Evolutionary conservation across 2,113 vertebrate genomes (phyloP), one percentile per base, ranked within the genome.

Genomic region (Syngnathus floridae): DNA sequence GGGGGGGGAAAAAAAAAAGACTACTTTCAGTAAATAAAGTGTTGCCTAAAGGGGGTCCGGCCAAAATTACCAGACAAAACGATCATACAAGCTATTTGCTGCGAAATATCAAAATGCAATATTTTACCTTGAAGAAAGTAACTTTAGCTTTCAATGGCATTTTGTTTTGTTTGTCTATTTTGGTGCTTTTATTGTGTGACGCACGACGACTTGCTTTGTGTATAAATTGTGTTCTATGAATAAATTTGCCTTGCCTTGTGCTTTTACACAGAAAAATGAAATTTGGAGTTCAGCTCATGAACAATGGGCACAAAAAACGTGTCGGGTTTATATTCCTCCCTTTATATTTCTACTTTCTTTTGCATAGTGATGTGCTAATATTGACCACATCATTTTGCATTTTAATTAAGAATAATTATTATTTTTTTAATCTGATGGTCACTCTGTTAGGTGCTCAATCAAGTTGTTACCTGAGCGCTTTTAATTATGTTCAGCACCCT

Each of bases 21-120:
- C 71, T 64, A 59, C 74, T 77, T 73, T 69, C 79, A 72, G 68
- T 66, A 77, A 74, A 74, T 60, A 74, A 37, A 64, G 58, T 66
- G 77, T 19, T 9, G 48, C 16, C 48, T 49, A 17, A 65, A 80
- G 71, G 48, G 16, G 17, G 60, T 41, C 56, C 45, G 52, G 21
- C 69, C 11, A 41, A 22, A 75, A 59, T 52, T 60, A 75, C 67
- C 70, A 65, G 21, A 52, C 12, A 62, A 69, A 78, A 64, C 66
- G 38, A 52, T 65, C 40, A 56, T 13, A 43, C 14, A 22, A 43
- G 14, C 40, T 22, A 6, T 11, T 7, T 26, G 7, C 7, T 26
- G 16, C 11, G 11, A 37, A 9, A 41, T 12, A 61, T 61, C 59
- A 43, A 61, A 22, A 43, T 61, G n/a, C 37, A 40, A 3, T 14